Conservation (phyloP, 2,797 vertebrate genomes). For the Anguilla anguilla region DNA sequence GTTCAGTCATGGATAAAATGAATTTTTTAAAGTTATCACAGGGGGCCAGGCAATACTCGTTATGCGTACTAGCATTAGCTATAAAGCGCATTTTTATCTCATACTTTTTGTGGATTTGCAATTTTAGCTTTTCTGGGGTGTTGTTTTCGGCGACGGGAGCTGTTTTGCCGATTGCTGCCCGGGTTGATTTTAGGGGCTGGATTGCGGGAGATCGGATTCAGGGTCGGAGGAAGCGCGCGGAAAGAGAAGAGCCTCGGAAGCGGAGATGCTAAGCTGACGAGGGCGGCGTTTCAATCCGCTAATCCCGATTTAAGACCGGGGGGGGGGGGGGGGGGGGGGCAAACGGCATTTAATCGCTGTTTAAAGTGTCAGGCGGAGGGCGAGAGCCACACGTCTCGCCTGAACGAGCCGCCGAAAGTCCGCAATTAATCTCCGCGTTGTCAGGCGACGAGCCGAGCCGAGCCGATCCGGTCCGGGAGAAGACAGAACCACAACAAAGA, state of each 20-base stretch:
- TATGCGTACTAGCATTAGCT: too few species aligned
- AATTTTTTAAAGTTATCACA: too few species aligned
- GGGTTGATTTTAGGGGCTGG: not conserved
- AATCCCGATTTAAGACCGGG: not conserved
- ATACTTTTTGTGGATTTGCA: not conserved
- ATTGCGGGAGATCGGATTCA: not conserved
- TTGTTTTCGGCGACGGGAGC: not conserved
- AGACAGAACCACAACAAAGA: not conserved
- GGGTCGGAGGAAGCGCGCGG: not conserved
- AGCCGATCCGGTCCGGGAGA: not conserved
- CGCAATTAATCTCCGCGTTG: not conserved
- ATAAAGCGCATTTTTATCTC: too few species aligned
- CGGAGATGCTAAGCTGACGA: slow-evolving; percentile 1
- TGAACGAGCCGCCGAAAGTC: not conserved
- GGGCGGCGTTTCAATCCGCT: not conserved
- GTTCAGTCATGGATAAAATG: not conserved
- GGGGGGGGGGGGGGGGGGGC: not conserved
- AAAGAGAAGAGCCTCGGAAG: not conserved
- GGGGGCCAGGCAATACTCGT: too few species aligned
- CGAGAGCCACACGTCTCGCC: not conserved
- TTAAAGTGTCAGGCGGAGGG: not conserved
- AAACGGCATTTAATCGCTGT: not conserved
- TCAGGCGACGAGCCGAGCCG: not conserved
- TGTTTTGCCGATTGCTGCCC: not conserved
- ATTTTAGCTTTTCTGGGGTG: not conserved